Evolutionary conservation across 2,113 vertebrate genomes (phyloP).

Genomic region (Pionites leucogaster): DNA sequence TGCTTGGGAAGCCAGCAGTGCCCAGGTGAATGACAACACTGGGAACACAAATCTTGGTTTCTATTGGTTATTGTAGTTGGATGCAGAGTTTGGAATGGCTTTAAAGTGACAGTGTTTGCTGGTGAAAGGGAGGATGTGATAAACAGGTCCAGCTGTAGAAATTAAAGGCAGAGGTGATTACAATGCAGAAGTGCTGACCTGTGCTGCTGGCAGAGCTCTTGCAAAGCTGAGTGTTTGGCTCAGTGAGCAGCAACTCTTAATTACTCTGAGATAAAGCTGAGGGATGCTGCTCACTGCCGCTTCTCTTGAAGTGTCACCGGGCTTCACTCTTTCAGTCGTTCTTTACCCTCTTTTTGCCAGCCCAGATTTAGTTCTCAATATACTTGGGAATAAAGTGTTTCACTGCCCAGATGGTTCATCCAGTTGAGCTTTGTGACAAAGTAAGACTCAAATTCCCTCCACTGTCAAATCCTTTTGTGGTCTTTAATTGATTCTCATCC

Average conservation of each 20-base stretch:
- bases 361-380: neutral
- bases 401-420: neutral
- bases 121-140: conserved; percentile 3
- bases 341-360: neutral
- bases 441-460: neutral
- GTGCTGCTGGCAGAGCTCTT: neutral
- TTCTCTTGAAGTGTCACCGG: neutral
- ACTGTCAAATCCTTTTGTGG: neutral
- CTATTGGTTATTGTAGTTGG: neutral
- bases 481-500: neutral
- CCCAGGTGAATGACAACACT: neutral
- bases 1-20: neutral
- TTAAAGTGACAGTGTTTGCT: conserved; percentile 11
- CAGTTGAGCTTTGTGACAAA: neutral
- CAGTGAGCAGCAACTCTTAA: neutral
- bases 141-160: conserved; percentile 48
- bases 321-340: neutral
- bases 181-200: neutral
- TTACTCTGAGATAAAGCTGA: neutral
- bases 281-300: neutral
- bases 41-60: neutral
- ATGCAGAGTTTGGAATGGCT: neutral
- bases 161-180: conserved; percentile 9
- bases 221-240: neutral
- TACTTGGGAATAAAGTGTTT: neutral